Base-by-base conservation (phyloP, 2,888 invertebrate genomes). In the Sphaerophoria taeniata region DNA sequence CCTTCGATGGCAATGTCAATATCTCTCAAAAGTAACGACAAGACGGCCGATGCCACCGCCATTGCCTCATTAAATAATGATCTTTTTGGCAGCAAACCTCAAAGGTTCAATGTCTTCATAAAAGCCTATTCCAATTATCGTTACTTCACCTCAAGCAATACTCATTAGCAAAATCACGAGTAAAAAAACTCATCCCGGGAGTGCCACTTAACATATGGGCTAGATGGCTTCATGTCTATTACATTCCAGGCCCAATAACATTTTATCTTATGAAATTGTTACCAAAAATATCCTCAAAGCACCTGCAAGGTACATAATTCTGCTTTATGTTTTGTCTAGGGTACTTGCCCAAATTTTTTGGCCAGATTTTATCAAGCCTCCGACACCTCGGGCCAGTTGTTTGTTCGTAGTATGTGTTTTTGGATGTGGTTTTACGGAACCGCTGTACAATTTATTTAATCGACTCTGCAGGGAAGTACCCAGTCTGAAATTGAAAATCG, bases 241-340 rank as follows among this genome's bases (percentile, higher is more conserved):
- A 53, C 39, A 6, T 43, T 39, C 24, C 33, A 33, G 58, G 65
- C 53, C 33, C 49, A 39, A 73, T 69, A 73, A 73, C 51, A 63
- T 75, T 84, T 75, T 84, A 72, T 80, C 75, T 69, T 69, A 75
- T 79, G 80, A 63, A 72, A 61, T 61, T 69, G 71, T 51, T 69
- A 61, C 67, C 75, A 53, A 51, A 58, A 74, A 73, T 69, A 70
- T 39, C 43, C 67, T 56, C 39, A 6, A 49, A 14, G 43, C 24
- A 39, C 39, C 36, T 6, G 5, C 14, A 14, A 4, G 6, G 43
- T 24, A 43, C 43, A 43, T 43, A 43, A 11, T 43, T 43, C 12
- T 51, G n/a, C 14, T 45, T 11, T 70, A 16, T 43, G 53, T 70
- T 63, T 43, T 39, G 16, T 24, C 49, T n/a, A 36, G 24, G 24